Evolutionary conservation across 1,140 invertebrate genomes (phyloP), one percentile per base, ranked within the genome.

Genomic region (Oedothorax gibbosus): DNA sequence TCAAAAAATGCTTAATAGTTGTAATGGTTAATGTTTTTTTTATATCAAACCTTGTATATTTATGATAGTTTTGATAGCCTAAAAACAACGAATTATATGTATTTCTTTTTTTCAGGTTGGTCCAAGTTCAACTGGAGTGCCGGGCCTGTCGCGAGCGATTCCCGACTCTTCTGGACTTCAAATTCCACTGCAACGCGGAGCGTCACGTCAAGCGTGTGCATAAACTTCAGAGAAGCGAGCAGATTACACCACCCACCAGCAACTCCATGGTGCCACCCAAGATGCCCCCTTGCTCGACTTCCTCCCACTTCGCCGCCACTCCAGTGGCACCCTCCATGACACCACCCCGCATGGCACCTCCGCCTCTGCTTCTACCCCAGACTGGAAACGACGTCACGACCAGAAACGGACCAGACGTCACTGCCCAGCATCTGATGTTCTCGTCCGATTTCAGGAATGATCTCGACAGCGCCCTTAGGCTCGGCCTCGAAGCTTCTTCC

Each of bases 51-150:
- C 35, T 35, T 35, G 35, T 35, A 35, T 35, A 35, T 35, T 35
- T 35, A 35, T 35, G 35, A 35, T 35, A 35, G 2, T 35, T 35
- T 35, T 2, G 35, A 35, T 35, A 5, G 5, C 35, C 35, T 35
- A 35, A 35, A 35, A 35, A 5, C 35, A 35, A 35, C 1, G 35
- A 35, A 35, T 35, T 35, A 35, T 35, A 91, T 5, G 35, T 35
- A 35, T 35, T 35, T 35, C 5, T 35, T 35, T 35, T 35, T 35
- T 35, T 35, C 35, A 35, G 90, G 68, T 86, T 91, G 18, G 90
- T 88, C 5, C 87, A 91, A 88, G 91, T 92, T 7, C 93, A 94
- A 68, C 93, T 93, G 88, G 94, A 94, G 87, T 96, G 95, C 88
- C 91, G 92, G 78, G 88, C 92, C 4, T 96, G 95, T 90, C 90